Conservation (phyloP, 1,140 invertebrate genomes). For the Contarinia nasturtii region DNA sequence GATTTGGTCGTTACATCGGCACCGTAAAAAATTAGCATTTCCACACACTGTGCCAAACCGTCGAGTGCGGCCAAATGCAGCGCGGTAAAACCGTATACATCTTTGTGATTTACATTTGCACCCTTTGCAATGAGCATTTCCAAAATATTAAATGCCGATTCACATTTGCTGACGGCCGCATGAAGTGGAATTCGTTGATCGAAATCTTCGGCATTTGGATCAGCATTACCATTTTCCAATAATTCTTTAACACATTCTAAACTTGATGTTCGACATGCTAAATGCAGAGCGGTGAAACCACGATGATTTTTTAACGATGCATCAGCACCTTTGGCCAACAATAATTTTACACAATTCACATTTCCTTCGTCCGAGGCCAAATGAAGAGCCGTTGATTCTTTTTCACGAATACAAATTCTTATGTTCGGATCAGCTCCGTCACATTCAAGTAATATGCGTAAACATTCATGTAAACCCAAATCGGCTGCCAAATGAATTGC, state of each 20-base stretch:
- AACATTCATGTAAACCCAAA: conserved; percentile 45
- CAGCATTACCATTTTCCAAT: conserved; percentile 44
- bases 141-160: conserved; percentile 53
- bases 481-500: conserved; percentile 60
- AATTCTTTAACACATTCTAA: conserved; percentile 58
- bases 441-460: conserved; percentile 45
- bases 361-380: conserved; percentile 62
- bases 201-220: conserved; percentile 54
- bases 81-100: conserved; percentile 76
- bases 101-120: conserved; percentile 65
- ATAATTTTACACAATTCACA: conserved; percentile 44
- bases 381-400: conserved; percentile 56
- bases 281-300: conserved; percentile 56
- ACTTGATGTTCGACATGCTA: conserved; percentile 53
- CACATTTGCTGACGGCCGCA: conserved; percentile 53
- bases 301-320: conserved; percentile 47
- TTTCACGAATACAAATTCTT: conserved; percentile 39
- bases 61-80: conserved; percentile 72
- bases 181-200: conserved; percentile 60
- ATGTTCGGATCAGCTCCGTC: conserved; percentile 37
- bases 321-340: conserved; percentile 52
- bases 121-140: conserved; percentile 55
- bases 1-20: conserved; percentile 69
- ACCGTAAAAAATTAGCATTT: conserved; percentile 61
- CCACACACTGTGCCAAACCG: conserved; percentile 63